These are phyloP conservation scores for Noctua janthina DNA, from an alignment of 2,888 invertebrate species.

Conservation along the genomic window DNA sequence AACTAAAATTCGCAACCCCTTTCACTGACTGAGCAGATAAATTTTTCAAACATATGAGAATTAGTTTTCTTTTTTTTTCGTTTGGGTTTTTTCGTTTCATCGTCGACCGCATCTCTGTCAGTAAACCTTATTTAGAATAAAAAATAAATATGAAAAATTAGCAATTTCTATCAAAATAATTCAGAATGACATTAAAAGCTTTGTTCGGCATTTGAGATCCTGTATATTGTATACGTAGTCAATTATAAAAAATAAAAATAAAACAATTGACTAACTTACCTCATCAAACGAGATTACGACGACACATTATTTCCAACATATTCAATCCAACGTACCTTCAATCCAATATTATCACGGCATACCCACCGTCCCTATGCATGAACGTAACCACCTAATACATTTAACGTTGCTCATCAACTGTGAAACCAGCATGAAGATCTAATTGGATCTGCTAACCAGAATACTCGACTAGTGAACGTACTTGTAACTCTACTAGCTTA, in stretches of 20 bases:
- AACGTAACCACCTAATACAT: conserved; percentile 28
- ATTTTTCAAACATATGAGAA: background rate
- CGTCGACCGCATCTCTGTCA: no score
- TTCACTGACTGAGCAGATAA: background rate
- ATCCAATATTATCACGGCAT: background rate
- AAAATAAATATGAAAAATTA: background rate
- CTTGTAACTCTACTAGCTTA: conserved; percentile 6
- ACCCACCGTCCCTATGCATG: background rate
- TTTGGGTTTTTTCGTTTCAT: no score
- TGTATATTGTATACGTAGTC: background rate
- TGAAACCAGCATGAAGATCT: conserved; percentile 39
- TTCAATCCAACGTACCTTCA: background rate
- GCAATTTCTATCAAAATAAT: background rate
- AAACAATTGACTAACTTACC: background rate
- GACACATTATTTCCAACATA: background rate
- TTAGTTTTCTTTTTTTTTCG: no score
- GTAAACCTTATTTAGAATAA: no score
- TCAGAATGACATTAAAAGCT: background rate
- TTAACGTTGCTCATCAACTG: conserved; percentile 46
- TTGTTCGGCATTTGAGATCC: background rate
- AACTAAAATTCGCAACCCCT: background rate
- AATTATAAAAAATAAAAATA: background rate
- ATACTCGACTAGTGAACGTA: background rate
- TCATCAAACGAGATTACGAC: no score
- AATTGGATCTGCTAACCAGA: conserved; percentile 42